These are phyloP conservation scores for Prionchulus punctatus DNA, from an alignment of 2,888 invertebrate genomes.

Conservation along the genomic window DNA sequence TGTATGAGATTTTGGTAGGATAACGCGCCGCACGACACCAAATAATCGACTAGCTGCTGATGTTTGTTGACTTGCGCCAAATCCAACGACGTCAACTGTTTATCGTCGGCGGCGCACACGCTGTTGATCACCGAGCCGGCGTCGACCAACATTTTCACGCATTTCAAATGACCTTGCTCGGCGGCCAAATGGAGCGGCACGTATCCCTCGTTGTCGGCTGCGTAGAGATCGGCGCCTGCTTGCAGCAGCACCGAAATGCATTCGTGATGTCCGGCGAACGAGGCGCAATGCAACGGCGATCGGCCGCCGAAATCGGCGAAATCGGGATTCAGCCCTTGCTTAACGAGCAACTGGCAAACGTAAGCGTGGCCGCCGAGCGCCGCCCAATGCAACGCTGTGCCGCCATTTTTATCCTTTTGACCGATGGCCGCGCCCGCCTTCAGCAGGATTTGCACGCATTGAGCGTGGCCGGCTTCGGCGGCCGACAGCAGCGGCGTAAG, in stretches of 20 bases:
- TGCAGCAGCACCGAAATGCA: conserved; percentile 9
- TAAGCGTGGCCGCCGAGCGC: conserved; percentile 9
- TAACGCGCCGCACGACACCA: background rate
- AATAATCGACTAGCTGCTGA: background rate
- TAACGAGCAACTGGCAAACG: conserved; percentile 7
- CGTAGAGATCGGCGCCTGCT: background rate
- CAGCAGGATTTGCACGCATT: conserved; percentile 4
- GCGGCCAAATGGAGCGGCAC: background rate
- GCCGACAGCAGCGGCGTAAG: conserved; percentile 6
- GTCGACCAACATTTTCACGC: conserved; percentile 1
- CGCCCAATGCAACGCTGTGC: conserved; percentile 9
- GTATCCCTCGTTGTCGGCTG: background rate
- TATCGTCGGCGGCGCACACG: background rate
- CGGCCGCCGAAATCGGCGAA: conserved; percentile 7
- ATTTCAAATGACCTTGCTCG: background rate
- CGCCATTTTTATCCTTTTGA: background rate
- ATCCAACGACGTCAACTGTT: background rate
- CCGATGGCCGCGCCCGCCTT: background rate
- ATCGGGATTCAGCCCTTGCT: conserved; percentile 8
- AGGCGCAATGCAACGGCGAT: conserved; percentile 10
- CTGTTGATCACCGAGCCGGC: background rate
- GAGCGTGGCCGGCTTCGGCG: background rate
- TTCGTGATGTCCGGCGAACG: conserved; percentile 8
- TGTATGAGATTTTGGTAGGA: background rate
- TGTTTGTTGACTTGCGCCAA: background rate